phyloP scores from a whole-genome alignment of 1,140 invertebrate genomes.

The Ylistrum balloti region DNA sequence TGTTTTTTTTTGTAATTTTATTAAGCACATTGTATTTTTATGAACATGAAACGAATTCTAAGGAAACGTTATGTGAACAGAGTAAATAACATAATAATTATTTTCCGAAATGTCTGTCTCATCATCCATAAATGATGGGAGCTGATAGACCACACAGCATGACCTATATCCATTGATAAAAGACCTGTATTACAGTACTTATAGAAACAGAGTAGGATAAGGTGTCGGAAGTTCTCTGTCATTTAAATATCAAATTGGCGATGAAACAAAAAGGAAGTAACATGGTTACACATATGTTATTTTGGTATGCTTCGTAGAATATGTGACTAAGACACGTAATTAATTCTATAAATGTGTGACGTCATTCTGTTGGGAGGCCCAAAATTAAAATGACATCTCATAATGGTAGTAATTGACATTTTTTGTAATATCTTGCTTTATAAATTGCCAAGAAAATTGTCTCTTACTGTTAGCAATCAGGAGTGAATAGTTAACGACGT shows the following conservation, averaged over 20 bases:
- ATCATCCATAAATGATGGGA: neutral
- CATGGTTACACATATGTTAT: neutral
- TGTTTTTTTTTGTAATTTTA: neutral
- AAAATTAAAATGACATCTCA: neutral
- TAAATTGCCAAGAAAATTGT: neutral
- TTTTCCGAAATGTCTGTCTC: neutral
- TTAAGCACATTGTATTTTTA: neutral
- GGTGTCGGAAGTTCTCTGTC: neutral
- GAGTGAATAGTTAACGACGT: neutral
- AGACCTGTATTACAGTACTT: neutral
- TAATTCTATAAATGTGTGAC: conserved; percentile 14
- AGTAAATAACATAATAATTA: neutral
- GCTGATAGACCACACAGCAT: neutral
- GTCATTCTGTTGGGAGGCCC: neutral
- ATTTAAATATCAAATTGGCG: neutral
- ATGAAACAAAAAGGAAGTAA: neutral
- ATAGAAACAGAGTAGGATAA: neutral
- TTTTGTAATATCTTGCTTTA: neutral
- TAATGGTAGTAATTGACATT: neutral
- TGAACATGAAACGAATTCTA: neutral
- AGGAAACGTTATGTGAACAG: neutral
- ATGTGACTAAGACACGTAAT: neutral
- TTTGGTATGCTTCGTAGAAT: neutral
- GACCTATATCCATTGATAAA: neutral
- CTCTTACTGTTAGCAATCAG: neutral